A percentile compares a stretch with the other conserved stretches of the same genome.
These are phyloP conservation scores for Mustela lutreola DNA, from an alignment of 2,113 vertebrate genomes.

Conservation along the genomic window DNA sequence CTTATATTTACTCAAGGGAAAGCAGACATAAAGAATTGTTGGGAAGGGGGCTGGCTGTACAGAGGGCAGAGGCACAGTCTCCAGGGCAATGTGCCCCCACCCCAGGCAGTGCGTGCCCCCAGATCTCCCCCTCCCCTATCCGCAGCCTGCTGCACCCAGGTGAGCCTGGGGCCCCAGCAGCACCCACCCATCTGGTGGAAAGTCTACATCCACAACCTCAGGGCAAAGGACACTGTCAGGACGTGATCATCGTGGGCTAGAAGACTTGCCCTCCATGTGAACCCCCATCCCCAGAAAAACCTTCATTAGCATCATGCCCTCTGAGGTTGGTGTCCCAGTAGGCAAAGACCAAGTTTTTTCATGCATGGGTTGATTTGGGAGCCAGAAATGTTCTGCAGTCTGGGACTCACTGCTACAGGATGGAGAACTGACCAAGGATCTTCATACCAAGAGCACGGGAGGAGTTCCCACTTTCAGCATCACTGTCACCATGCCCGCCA, in stretches of 20 bases:
- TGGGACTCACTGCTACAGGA: neutral
- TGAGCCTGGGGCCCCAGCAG: neutral
- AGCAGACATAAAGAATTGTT: neutral
- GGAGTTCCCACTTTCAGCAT: neutral
- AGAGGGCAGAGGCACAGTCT: rapidly evolving
- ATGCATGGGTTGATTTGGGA: neutral
- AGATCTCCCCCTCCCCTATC: neutral
- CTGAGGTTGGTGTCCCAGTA: neutral
- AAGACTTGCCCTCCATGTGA: neutral
- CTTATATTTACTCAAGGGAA: neutral
- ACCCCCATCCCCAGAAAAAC: rapidly evolving
- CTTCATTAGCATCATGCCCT: neutral
- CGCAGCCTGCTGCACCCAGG: neutral
- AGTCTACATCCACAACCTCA: neutral
- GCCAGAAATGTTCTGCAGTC: neutral
- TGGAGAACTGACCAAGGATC: neutral
- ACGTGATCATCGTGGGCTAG: neutral
- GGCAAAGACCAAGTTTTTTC: neutral
- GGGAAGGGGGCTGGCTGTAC: neutral
- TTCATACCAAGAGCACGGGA: neutral
- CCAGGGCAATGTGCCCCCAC: no score
- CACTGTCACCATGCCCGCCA: neutral
- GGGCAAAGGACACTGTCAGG: neutral
- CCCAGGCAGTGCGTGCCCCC: neutral
- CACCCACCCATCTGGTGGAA: rapidly evolving